Evolutionary conservation across 1,140 invertebrate species (phyloP).

Genomic region (Orius insidiosus): DNA sequence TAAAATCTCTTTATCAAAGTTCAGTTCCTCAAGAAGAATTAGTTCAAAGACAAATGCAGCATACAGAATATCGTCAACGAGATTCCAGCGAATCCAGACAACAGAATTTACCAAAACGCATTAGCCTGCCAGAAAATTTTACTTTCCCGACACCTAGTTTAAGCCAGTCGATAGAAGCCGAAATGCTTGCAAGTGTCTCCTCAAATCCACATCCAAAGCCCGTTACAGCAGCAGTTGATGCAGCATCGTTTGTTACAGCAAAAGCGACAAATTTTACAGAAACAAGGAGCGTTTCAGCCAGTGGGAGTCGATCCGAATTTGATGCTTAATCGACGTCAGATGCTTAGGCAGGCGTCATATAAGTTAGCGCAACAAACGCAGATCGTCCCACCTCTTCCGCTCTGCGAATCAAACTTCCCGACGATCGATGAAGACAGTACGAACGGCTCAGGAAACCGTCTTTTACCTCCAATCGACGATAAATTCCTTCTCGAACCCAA

Average conservation of each 20-base stretch:
- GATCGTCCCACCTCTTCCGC: constrained; percentile 30
- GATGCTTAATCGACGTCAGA: constrained; percentile 34
- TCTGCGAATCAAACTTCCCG: constrained; percentile 14
- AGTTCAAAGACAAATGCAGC: constrained; percentile 46
- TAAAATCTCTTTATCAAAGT: constrained; percentile 46
- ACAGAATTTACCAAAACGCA: constrained; percentile 37
- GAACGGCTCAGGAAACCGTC: constrained; percentile 13
- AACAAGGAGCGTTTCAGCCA: constrained; percentile 43
- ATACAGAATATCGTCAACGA: constrained; percentile 35
- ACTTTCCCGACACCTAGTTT: constrained; percentile 28
- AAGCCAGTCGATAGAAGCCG: constrained; percentile 8
- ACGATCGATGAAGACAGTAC: constrained; percentile 19
- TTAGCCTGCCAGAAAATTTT: constrained; percentile 48
- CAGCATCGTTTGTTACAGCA: constrained; percentile 60
- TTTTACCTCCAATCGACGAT: neutral
- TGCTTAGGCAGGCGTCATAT: constrained; percentile 60
- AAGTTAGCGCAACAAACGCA: constrained; percentile 44
- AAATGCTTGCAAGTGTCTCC: constrained; percentile 2
- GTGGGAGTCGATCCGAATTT: constrained; percentile 17
- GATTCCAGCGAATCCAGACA: constrained; percentile 9
- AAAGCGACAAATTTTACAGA: constrained; percentile 62
- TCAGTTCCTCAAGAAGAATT: constrained; percentile 45
- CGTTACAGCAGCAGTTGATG: constrained; percentile 47
- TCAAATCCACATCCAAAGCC: constrained; percentile 14
- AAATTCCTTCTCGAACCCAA: constrained; percentile 13